Evolutionary conservation across 2,888 invertebrate species (phyloP).

Genomic region (Psococerastis gibbosa): DNA sequence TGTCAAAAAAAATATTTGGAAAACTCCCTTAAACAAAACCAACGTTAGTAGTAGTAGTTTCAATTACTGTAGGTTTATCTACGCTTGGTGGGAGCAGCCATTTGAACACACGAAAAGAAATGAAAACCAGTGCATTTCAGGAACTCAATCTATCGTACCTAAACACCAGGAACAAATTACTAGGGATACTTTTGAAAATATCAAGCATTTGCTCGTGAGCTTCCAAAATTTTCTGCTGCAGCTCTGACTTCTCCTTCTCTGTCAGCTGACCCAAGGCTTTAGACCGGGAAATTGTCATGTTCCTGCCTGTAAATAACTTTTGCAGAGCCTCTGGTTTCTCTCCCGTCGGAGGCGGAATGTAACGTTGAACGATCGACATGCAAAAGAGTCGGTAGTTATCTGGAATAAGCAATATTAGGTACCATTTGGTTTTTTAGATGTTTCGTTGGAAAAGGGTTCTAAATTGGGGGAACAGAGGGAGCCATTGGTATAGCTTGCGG

Average conservation of each 20-base stretch:
- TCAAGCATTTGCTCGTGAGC: slow-evolving; percentile 20
- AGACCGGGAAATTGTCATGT: slow-evolving; percentile 8
- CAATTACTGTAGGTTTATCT: too few species aligned
- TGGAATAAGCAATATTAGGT: too few species aligned
- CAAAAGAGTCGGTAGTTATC: slow-evolving; percentile 25
- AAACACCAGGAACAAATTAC: slow-evolving; percentile 19
- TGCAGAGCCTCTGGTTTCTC: slow-evolving; percentile 1
- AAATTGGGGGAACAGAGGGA: too few species aligned
- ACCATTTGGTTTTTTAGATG: too few species aligned
- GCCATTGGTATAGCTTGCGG: too few species aligned
- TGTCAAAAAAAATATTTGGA: too few species aligned
- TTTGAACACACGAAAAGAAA: too few species aligned
- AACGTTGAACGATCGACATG: slow-evolving; percentile 23
- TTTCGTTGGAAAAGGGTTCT: too few species aligned
- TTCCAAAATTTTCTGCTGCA: slow-evolving; percentile 18
- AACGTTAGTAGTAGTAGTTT: too few species aligned
- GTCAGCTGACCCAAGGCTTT: slow-evolving; percentile 18
- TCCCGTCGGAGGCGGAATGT: slow-evolving; percentile 17
- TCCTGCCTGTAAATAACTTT: slow-evolving; percentile 14
- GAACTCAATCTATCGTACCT: slow-evolving; percentile 17
- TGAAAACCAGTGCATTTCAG: too few species aligned
- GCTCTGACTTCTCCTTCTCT: slow-evolving; percentile 20
- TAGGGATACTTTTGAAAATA: slow-evolving; percentile 22
- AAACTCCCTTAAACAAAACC: too few species aligned
- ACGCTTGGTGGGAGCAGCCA: too few species aligned